These are phyloP conservation scores for Rapana venosa DNA, from an alignment of 2,888 invertebrate species.

Conservation along the genomic window DNA sequence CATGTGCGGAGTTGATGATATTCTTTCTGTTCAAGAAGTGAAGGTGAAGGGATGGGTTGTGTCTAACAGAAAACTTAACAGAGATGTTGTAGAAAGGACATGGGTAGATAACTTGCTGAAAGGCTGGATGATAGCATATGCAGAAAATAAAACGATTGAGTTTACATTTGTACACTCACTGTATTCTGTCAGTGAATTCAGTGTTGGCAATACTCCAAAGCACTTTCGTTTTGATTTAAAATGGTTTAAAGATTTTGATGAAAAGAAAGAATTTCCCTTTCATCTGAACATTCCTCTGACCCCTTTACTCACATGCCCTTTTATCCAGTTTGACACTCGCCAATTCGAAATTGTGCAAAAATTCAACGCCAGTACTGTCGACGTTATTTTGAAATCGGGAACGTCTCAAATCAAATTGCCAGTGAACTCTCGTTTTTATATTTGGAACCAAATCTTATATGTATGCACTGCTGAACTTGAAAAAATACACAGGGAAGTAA, in stretches of 20 bases:
- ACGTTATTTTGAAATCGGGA: not conserved
- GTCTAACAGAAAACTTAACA: not conserved
- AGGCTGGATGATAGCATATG: not conserved
- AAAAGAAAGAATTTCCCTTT: not conserved
- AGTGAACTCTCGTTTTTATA: not conserved
- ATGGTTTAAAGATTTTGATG: not conserved
- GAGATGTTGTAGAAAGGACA: not conserved
- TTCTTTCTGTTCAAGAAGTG: not conserved
- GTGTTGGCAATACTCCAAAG: not conserved
- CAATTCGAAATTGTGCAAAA: not conserved
- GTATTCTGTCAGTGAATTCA: too few species aligned
- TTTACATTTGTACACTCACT: not conserved
- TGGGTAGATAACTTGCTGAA: constrained; percentile 14
- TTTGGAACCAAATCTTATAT: not conserved
- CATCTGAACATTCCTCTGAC: not conserved
- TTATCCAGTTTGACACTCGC: not conserved
- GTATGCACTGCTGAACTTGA: not conserved
- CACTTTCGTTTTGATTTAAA: not conserved
- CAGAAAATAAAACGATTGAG: not conserved
- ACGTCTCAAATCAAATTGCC: not conserved
- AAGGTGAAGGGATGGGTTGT: not conserved
- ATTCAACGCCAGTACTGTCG: not conserved
- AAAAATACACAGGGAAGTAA: not conserved
- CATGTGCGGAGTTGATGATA: not conserved
- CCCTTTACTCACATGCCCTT: not conserved